These are phyloP conservation scores for Sinocyclocheilus rhinocerous DNA, from an alignment of 2,113 vertebrate species.

Conservation along the genomic window DNA sequence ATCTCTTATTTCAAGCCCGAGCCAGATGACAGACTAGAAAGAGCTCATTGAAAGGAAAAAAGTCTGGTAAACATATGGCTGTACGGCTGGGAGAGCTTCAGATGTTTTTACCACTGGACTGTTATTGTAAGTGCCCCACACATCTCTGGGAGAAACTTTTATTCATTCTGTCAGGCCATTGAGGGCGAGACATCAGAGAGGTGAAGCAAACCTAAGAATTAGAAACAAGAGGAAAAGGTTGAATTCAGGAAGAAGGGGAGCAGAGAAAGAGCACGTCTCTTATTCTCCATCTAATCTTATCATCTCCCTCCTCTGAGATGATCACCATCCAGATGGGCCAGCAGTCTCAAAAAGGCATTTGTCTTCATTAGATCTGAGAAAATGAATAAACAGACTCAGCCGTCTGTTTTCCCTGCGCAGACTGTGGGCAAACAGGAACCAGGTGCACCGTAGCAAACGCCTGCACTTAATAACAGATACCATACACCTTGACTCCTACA, in stretches of 20 bases:
- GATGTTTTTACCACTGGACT: not conserved
- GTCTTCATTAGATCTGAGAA: slow-evolving; percentile 63
- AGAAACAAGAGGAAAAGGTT: not conserved
- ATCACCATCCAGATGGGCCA: slow-evolving; percentile 55
- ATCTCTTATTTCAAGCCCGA: slow-evolving; percentile 29
- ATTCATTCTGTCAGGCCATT: not conserved
- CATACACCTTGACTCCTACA: not conserved
- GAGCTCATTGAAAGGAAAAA: not conserved
- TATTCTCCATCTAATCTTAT: slow-evolving; percentile 27
- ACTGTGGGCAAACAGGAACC: slow-evolving; percentile 5
- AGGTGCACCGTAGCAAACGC: not conserved
- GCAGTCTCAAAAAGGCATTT: slow-evolving; percentile 54
- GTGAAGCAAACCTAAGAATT: not conserved
- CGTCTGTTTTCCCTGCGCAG: slow-evolving; percentile 3
- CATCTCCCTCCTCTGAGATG: slow-evolving; percentile 35
- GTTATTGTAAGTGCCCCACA: not conserved
- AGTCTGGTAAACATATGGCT: not conserved
- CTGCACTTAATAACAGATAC: not conserved
- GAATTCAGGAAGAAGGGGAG: not conserved
- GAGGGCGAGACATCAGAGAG: not conserved
- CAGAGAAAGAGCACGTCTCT: not conserved
- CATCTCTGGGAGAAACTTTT: not conserved
- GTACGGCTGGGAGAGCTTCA: not conserved
- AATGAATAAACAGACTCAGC: slow-evolving; percentile 44
- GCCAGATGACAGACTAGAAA: slow-evolving; percentile 14